Conservation (phyloP, 2,888 invertebrate genomes). For the Polydesmus complanatus region DNA sequence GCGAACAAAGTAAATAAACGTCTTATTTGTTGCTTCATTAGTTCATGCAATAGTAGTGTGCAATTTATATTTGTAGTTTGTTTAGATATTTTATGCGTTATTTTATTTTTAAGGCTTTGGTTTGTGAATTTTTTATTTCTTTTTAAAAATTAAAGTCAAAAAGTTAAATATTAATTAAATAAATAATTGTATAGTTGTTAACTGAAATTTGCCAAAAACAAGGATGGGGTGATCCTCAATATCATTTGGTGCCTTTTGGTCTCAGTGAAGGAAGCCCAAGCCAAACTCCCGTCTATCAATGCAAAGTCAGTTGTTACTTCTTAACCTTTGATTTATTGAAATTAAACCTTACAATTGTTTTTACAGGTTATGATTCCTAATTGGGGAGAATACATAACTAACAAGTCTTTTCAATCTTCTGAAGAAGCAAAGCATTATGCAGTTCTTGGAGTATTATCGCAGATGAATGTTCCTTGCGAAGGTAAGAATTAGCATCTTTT, state of each 20-base stretch:
- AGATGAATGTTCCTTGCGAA: not conserved
- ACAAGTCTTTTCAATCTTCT: slow-evolving; percentile 24
- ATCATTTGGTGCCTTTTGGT: slow-evolving; percentile 2
- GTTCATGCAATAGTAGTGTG: no score
- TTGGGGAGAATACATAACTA: slow-evolving; percentile 1
- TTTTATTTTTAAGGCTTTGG: not conserved
- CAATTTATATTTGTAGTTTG: no score
- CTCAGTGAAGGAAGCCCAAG: not conserved
- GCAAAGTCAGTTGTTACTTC: no score
- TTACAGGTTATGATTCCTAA: slow-evolving; percentile 6
- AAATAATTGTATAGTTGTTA: slow-evolving; percentile 13
- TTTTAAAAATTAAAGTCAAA: no score
- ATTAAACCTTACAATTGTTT: not conserved
- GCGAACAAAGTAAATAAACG: no score
- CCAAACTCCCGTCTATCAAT: not conserved
- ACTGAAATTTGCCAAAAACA: slow-evolving; percentile 16
- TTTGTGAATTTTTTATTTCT: not conserved
- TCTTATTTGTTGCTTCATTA: no score
- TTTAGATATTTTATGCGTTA: no score
- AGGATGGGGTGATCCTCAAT: slow-evolving; percentile 14
- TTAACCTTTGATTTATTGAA: no score
- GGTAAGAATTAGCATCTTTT: not conserved
- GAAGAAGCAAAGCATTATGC: slow-evolving; percentile 32
- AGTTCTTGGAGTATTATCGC: slow-evolving; percentile 20
- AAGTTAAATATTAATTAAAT: not conserved